Percentiles rank a stretch among this genome's conserved stretches.
Evolutionary conservation across 2,113 vertebrate genomes (phyloP).

Genomic region (Polyodon spathula): DNA sequence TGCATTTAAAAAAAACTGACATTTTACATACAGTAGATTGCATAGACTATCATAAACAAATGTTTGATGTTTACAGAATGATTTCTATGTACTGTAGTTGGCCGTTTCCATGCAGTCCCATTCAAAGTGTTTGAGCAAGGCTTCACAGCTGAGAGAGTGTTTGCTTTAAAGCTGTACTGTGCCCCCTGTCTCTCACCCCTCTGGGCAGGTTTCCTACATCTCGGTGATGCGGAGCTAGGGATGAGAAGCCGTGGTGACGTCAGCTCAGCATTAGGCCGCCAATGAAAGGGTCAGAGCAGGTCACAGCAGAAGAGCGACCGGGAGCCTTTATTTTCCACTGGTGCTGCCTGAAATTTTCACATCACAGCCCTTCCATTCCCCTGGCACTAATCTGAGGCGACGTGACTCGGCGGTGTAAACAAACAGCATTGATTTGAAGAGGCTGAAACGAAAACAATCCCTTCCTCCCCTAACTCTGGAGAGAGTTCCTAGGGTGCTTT

Average conservation of each 20-base stretch:
- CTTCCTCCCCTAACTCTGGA: background rate
- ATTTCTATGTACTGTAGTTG: too few species aligned
- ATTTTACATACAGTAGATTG: too few species aligned
- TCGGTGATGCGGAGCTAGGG: slow-evolving; percentile 56
- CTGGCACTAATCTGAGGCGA: slow-evolving; percentile 60
- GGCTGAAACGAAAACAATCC: slow-evolving; percentile 16
- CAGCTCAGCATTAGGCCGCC: slow-evolving; percentile 36
- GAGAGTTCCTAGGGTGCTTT: slow-evolving; percentile 29
- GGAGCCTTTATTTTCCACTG: slow-evolving; percentile 21
- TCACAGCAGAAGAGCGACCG: background rate
- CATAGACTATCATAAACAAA: too few species aligned
- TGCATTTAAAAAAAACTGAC: too few species aligned
- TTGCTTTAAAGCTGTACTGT: background rate
- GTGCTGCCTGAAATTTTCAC: slow-evolving; percentile 42
- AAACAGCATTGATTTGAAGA: slow-evolving; percentile 57
- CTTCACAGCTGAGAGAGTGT: too few species aligned
- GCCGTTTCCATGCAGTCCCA: too few species aligned
- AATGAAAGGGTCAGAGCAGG: slow-evolving; percentile 38
- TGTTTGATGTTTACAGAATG: too few species aligned
- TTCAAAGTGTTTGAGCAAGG: too few species aligned
- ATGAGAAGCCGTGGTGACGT: slow-evolving; percentile 32
- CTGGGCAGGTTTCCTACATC: slow-evolving; percentile 51
- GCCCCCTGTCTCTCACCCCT: slow-evolving; percentile 20
- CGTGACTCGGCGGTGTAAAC: slow-evolving; percentile 53
- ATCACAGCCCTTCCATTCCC: slow-evolving; percentile 51